Conservation (phyloP, 2,113 vertebrate species). For the Chrysemys picta region DNA sequence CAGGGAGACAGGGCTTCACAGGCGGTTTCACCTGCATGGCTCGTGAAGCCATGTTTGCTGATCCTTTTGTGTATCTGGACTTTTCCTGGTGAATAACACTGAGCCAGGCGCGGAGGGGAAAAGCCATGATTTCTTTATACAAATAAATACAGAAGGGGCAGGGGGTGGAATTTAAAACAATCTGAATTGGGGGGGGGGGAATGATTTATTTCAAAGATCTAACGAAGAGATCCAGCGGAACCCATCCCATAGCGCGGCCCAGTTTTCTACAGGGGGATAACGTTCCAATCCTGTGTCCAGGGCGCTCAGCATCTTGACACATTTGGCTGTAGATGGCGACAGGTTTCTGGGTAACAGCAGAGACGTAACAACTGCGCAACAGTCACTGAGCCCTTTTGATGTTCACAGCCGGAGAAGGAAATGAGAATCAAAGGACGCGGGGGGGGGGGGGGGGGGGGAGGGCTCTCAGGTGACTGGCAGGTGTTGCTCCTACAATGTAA, state of each 20-base stretch:
- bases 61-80: neutral
- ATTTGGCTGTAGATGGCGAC: neutral
- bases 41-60: neutral
- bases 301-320: neutral
- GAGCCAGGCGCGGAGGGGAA: neutral
- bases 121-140: neutral
- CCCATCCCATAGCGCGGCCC: no score
- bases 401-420: neutral
- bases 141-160: neutral
- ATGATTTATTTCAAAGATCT: no score
- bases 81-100: neutral
- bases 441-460: neutral
- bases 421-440: neutral
- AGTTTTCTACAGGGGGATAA: neutral
- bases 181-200: neutral
- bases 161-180: neutral
- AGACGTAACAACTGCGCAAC: neutral
- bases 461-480: no score
- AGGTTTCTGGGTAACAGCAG: neutral
- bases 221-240: neutral
- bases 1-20: neutral
- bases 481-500: no score
- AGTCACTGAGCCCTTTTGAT: no score
- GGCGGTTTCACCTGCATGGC: rapidly evolving
- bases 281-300: neutral